These are phyloP conservation scores for Lophochroa leadbeateri DNA, from an alignment of 2,113 vertebrate genomes.

Conservation along the genomic window DNA sequence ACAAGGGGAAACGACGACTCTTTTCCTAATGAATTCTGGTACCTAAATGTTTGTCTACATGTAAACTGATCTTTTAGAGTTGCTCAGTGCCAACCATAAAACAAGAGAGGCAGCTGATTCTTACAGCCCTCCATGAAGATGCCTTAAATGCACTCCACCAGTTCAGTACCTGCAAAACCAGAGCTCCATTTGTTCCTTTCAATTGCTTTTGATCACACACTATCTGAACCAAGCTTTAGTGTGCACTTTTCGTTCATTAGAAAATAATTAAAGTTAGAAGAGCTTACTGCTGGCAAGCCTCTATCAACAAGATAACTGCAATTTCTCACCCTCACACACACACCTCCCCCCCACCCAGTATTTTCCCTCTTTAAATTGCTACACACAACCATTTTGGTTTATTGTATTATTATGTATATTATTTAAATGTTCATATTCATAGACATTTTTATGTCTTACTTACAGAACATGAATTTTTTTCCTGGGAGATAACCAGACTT, in stretches of 20 bases:
- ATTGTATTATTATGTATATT: not conserved
- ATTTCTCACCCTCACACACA: not conserved
- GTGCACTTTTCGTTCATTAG: not conserved
- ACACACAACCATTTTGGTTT: not conserved
- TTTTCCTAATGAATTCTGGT: not conserved
- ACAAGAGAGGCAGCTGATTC: not conserved
- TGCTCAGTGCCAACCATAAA: accelerated
- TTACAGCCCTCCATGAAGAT: not conserved
- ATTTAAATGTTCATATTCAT: not conserved
- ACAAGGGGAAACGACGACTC: not conserved
- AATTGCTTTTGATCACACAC: not conserved
- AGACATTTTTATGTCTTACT: not conserved
- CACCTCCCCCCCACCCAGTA: not conserved
- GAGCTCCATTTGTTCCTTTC: not conserved
- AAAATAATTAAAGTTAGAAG: not conserved
- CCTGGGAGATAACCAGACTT: not conserved
- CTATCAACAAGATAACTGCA: not conserved
- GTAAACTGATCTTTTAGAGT: not conserved
- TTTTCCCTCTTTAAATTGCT: not conserved
- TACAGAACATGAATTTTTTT: not conserved
- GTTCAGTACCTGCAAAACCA: not conserved
- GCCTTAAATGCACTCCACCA: not conserved
- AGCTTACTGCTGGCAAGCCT: not conserved
- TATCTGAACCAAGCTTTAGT: not conserved
- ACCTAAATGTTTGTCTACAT: not conserved